phyloP scores from a whole-genome alignment of 2,888 invertebrate genomes.

The Melipona beecheii region DNA sequence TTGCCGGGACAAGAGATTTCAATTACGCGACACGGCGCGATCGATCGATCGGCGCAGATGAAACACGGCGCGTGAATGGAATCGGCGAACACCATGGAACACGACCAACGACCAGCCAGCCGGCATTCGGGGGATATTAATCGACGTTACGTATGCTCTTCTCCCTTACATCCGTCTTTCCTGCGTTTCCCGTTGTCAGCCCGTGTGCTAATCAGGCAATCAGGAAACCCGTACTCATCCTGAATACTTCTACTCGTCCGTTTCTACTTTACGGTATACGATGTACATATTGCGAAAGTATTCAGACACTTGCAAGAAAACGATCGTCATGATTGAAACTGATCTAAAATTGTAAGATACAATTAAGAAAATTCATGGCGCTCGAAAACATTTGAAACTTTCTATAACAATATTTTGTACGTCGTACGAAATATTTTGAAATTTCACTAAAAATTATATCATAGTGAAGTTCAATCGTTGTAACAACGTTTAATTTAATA shows the following conservation, averaged over 20 bases:
- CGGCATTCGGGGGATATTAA: constrained; percentile 51
- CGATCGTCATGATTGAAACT: too few species aligned
- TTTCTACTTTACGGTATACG: constrained; percentile 13
- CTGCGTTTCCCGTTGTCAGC: constrained; percentile 34
- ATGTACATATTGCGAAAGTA: too few species aligned
- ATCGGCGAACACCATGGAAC: constrained; percentile 35
- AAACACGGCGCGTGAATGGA: constrained; percentile 42
- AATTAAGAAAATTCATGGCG: too few species aligned
- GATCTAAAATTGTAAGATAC: too few species aligned
- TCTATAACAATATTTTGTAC: too few species aligned
- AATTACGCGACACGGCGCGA: constrained; percentile 34
- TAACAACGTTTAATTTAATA: too few species aligned
- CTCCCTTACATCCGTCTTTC: constrained; percentile 59
- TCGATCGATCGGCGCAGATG: constrained; percentile 45
- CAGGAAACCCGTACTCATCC: constrained; percentile 42
- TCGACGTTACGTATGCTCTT: constrained; percentile 52
- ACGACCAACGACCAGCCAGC: constrained; percentile 44
- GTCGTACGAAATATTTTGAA: too few species aligned
- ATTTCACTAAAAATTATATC: too few species aligned
- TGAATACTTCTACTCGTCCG: constrained; percentile 27
- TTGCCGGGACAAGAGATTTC: constrained; percentile 33
- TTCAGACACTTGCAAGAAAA: too few species aligned
- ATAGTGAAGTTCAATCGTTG: too few species aligned
- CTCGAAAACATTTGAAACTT: too few species aligned
- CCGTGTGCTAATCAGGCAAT: constrained; percentile 53